Evolutionary conservation across 1,140 invertebrate species (phyloP).

Genomic region (Cotesia chilonis): DNA sequence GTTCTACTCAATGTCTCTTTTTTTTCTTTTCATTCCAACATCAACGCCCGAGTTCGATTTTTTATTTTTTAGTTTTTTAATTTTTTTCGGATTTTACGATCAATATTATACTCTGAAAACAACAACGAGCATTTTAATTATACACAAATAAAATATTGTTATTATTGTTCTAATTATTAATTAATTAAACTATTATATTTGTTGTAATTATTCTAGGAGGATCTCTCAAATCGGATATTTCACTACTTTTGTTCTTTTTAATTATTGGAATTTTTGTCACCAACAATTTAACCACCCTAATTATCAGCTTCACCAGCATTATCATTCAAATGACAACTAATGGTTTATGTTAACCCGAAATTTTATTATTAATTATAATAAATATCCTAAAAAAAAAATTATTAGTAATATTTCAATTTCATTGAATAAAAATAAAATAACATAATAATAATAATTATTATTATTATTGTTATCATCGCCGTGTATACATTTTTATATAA

Average conservation of each 20-base stretch:
- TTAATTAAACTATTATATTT: conserved; percentile 12
- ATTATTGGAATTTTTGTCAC: conserved; percentile 6
- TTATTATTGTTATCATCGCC: no score
- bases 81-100: background rate
- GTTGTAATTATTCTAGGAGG: conserved; percentile 7
- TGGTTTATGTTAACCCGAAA: background rate
- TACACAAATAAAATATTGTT: background rate
- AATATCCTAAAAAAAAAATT: no score
- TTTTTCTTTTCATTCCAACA: conserved; percentile 11
- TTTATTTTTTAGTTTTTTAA: no score
- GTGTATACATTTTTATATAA: no score
- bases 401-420: no score
- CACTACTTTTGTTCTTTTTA: conserved; percentile 11
- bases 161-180: background rate
- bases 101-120: background rate
- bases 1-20: background rate
- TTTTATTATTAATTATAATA: no score
- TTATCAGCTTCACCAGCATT: background rate
- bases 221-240: background rate
- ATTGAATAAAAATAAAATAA: no score
- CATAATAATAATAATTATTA: no score
- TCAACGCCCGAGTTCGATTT: conserved; percentile 8
- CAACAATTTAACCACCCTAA: background rate
- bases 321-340: background rate
- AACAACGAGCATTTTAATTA: background rate